These are phyloP conservation scores for Drosophila sordidula DNA, from an alignment of 2,888 invertebrate species.

Conservation along the genomic window DNA sequence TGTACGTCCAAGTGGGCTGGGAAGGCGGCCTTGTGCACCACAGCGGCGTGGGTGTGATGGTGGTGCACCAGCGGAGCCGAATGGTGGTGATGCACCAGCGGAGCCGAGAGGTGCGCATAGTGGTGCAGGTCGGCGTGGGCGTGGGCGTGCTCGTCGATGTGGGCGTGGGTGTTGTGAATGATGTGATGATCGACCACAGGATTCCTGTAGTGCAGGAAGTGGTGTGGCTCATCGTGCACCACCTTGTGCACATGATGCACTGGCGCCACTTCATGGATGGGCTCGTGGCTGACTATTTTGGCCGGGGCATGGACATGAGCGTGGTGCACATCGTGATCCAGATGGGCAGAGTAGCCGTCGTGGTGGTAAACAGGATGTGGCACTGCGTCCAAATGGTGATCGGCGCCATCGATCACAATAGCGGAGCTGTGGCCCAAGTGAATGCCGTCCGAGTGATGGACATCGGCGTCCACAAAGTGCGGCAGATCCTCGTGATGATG, in stretches of 20 bases:
- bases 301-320: conserved; percentile 69
- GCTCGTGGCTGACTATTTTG: conserved; percentile 81
- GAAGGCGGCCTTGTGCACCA: conserved; percentile 70
- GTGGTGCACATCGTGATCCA: conserved; percentile 68
- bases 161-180: conserved; percentile 73
- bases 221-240: conserved; percentile 83
- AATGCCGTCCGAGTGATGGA: conserved; percentile 72
- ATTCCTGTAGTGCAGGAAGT: conserved; percentile 82
- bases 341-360: conserved; percentile 65
- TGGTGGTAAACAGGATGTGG: conserved; percentile 78
- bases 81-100: conserved; percentile 64
- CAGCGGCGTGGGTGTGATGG: conserved; percentile 67
- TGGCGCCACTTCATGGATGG: conserved; percentile 83
- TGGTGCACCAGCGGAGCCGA: conserved; percentile 73
- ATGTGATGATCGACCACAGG: conserved; percentile 83
- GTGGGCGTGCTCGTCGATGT: conserved; percentile 75
- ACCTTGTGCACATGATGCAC: conserved; percentile 84
- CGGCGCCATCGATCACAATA: conserved; percentile 77
- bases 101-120: conserved; percentile 62
- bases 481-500: conserved; percentile 67
- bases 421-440: conserved; percentile 82
- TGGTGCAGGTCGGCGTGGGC: conserved; percentile 72
- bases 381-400: conserved; percentile 62
- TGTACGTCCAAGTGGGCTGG: conserved; percentile 78
- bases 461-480: conserved; percentile 74